Percentiles rank a stretch among this genome's conserved stretches.
Conservation (phyloP, 2,797 vertebrate species). For the Ceryle rudis region DNA sequence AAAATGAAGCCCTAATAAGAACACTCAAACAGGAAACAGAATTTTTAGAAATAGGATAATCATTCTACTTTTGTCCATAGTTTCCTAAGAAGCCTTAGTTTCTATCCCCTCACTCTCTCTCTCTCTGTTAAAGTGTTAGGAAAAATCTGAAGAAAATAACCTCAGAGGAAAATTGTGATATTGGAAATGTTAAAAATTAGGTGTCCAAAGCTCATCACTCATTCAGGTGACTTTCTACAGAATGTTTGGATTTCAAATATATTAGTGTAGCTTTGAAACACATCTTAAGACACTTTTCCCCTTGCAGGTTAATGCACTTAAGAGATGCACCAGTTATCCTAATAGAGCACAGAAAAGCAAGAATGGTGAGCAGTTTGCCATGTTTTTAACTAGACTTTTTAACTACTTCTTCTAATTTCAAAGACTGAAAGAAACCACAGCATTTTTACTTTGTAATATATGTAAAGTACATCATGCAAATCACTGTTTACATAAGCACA, state of each 20-base stretch:
- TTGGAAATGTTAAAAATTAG: background rate
- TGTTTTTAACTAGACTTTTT: background rate
- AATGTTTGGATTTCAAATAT: background rate
- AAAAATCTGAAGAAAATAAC: background rate
- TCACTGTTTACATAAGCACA: background rate
- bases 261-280: background rate
- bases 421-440: background rate
- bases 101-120: background rate
- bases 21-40: background rate
- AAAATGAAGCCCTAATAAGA: background rate
- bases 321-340: background rate
- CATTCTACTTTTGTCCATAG: background rate
- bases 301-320: background rate
- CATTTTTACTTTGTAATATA: conserved; percentile 15
- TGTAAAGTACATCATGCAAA: conserved; percentile 13
- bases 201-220: background rate
- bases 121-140: background rate
- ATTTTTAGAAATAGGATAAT: background rate
- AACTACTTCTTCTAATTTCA: background rate
- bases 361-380: background rate
- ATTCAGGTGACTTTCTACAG: background rate
- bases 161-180: background rate
- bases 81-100: background rate
- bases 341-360: background rate
- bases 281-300: background rate